A percentile compares a stretch with the other conserved stretches of the same genome.
These are phyloP conservation scores for Neopelma chrysocephalum DNA, from an alignment of 2,797 vertebrate species.

Conservation along the genomic window DNA sequence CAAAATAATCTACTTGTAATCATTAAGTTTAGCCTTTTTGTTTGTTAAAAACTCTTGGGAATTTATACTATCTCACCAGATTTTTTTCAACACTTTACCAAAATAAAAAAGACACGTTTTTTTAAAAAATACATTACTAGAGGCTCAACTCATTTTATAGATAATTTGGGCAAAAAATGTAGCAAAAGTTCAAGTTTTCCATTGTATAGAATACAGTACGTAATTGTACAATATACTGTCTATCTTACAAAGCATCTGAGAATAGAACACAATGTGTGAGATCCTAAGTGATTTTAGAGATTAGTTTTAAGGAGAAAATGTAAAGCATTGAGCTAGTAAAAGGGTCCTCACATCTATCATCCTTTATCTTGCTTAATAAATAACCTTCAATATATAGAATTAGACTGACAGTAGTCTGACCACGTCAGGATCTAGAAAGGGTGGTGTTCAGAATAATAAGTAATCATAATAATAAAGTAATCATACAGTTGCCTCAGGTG, in stretches of 20 bases:
- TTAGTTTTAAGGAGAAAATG: neutral
- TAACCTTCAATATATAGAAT: conserved; percentile 3
- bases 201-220: neutral
- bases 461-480: neutral
- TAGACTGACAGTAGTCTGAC: neutral
- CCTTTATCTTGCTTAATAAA: neutral
- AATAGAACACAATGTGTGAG: neutral
- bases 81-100: neutral
- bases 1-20: neutral
- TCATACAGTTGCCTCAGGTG: neutral
- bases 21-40: neutral
- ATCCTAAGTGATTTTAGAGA: neutral
- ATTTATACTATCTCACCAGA: neutral
- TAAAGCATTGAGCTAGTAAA: neutral
- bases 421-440: conserved; percentile 1
- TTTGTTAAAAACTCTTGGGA: neutral
- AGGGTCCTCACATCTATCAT: neutral
- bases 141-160: neutral
- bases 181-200: neutral
- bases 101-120: rapidly evolving
- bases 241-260: neutral
- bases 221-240: neutral
- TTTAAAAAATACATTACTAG: neutral
- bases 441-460: neutral
- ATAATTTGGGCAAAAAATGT: neutral